Conservation (phyloP, 2,797 vertebrate species). For the Enoplosus armatus region DNA sequence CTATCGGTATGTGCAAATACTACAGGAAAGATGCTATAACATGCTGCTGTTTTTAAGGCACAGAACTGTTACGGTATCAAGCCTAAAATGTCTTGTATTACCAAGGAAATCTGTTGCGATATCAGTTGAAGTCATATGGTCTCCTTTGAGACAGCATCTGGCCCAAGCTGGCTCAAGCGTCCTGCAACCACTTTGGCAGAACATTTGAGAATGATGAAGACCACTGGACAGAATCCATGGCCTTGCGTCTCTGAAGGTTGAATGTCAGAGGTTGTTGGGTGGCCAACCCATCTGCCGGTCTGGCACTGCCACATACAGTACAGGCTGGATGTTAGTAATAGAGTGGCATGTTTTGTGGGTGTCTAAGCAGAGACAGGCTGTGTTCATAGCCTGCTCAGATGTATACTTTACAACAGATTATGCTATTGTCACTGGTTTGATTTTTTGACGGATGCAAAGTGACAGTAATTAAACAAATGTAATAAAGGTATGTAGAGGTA, state of each 20-base stretch:
- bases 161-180: slow-evolving; percentile 48
- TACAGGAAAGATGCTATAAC: not conserved
- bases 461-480: slow-evolving; percentile 4
- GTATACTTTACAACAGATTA: slow-evolving; percentile 22
- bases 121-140: slow-evolving; percentile 48
- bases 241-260: slow-evolving; percentile 65
- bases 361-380: slow-evolving; percentile 54
- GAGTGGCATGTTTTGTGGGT: slow-evolving; percentile 64
- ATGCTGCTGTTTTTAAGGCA: not conserved
- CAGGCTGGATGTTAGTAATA: slow-evolving; percentile 53
- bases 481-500: slow-evolving; percentile 14
- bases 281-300: slow-evolving; percentile 71
- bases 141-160: slow-evolving; percentile 65
- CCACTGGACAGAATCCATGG: slow-evolving; percentile 69
- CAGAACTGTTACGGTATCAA: not conserved
- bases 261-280: slow-evolving; percentile 72
- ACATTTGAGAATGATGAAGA: slow-evolving; percentile 71
- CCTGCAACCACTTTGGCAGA: slow-evolving; percentile 65
- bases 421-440: slow-evolving; percentile 27
- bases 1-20: not conserved
- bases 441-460: slow-evolving; percentile 21
- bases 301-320: slow-evolving; percentile 58
- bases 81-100: not conserved
- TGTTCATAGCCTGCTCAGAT: slow-evolving; percentile 43
- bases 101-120: slow-evolving; percentile 36